These are phyloP conservation scores for Macrobrachium rosenbergii DNA, from an alignment of 1,140 invertebrate species.

Conservation along the genomic window DNA sequence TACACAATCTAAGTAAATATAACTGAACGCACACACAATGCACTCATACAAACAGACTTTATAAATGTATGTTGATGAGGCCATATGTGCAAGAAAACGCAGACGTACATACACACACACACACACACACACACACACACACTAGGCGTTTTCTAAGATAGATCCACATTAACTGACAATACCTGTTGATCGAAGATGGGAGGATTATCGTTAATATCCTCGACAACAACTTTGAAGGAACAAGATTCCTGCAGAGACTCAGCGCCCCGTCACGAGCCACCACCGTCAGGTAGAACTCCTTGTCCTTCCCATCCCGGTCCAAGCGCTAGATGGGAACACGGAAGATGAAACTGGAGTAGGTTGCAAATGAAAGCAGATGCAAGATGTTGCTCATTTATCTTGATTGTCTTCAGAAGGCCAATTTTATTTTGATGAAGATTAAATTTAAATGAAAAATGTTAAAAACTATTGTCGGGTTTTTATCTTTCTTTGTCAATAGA, in stretches of 20 bases:
- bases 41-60: not conserved
- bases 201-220: conserved; percentile 53
- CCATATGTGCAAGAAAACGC: not conserved
- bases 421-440: not conserved
- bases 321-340: conserved; percentile 3
- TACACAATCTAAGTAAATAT: not conserved
- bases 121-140: not conserved
- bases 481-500: too few relatives aligned
- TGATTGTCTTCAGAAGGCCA: not conserved
- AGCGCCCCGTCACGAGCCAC: conserved; percentile 26
- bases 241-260: conserved; percentile 38
- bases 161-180: not conserved
- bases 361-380: not conserved
- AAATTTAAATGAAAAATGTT: not conserved
- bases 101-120: too few relatives aligned
- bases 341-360: not conserved
- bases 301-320: conserved; percentile 45
- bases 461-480: not conserved
- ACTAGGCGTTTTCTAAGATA: not conserved
- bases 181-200: conserved; percentile 51
- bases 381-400: not conserved
- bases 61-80: not conserved
- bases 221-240: conserved; percentile 44
- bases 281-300: conserved; percentile 45
- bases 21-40: not conserved